Evolutionary conservation across 2,113 vertebrate genomes (phyloP).

Genomic region (Poecile atricapillus): DNA sequence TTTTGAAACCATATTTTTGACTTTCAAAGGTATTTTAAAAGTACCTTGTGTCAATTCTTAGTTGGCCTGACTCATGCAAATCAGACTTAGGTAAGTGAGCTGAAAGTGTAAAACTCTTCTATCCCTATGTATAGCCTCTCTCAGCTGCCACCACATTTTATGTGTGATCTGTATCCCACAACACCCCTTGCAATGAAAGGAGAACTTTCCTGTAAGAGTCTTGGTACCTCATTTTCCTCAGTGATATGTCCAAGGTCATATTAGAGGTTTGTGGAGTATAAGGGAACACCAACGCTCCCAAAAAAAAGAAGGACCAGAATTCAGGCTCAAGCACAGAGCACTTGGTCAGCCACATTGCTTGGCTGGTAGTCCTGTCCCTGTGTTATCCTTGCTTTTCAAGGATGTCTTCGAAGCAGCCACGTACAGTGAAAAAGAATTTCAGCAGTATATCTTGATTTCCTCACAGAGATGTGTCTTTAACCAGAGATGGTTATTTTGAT

Average conservation of each 20-base stretch:
- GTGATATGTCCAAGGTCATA: neutral
- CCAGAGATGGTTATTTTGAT: neutral
- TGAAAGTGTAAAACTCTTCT: neutral
- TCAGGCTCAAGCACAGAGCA: neutral
- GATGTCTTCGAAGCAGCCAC: neutral
- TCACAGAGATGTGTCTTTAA: neutral
- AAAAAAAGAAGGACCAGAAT: neutral
- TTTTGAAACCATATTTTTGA: neutral
- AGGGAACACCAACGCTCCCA: fast-evolving
- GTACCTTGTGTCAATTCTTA: neutral
- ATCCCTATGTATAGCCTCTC: neutral
- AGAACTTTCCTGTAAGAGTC: neutral
- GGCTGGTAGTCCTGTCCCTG: neutral
- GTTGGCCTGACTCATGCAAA: neutral
- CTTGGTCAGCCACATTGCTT: neutral
- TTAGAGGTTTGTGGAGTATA: neutral
- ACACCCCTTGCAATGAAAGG: neutral
- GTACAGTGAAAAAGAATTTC: neutral
- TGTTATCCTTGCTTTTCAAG: neutral
- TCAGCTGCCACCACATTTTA: neutral
- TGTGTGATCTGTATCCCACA: neutral
- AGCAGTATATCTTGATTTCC: neutral
- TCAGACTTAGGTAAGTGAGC: neutral
- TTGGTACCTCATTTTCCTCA: neutral
- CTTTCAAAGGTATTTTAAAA: neutral